Base-by-base conservation (phyloP, 2,113 vertebrate genomes). In the Aphyosemion australe region DNA sequence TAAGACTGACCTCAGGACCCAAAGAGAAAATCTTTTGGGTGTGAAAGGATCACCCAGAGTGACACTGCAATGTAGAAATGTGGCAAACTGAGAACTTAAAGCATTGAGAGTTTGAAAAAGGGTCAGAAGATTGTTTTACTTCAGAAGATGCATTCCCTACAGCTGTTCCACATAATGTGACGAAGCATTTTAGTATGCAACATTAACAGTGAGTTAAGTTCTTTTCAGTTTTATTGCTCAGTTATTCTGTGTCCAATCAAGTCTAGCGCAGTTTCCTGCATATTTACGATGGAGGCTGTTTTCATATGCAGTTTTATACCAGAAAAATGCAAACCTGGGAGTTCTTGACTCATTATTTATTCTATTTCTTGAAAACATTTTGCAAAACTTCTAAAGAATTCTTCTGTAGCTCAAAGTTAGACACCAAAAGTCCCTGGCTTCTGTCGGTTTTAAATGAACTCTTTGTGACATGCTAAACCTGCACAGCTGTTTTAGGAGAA, bases 41-140 rank as follows among this genome's bases (percentile, higher is more conserved):
- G 2, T 12, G 16, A 2, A 13, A 19, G 8, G 51, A 77, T 74
- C 59, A 82, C 69, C 63, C 60, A 34, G 18, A 37, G 26, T 76
- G 50, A 77, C 8, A 16, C 43, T 3, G 6, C 56, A 60, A 26
- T 26, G 72, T 77, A 21, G 61, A 61, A 58, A 69, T 66, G 75
- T 64, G 49, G 42, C 68, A 63, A 77, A 67, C n/a, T 18, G 31
- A 31, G 21, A 14, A 49, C 56, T 62, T 72, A n/a, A 74, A 48
- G 46, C 53, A 12, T 16, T 58, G 50, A 21, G 57, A 66, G 50
- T 66, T 60, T 75, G 31, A 76, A 58, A 34, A 55, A 32, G 62
- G 60, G 61, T 26, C 46, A 11, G 55, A 65, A 66, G 52, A 55
- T 62, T 9, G 16, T 69, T 66, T 74, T 12, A 64, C 69, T 62